These are phyloP conservation scores for Cetoscarus ocellatus DNA, from an alignment of 2,797 vertebrate genomes.

Conservation along the genomic window DNA sequence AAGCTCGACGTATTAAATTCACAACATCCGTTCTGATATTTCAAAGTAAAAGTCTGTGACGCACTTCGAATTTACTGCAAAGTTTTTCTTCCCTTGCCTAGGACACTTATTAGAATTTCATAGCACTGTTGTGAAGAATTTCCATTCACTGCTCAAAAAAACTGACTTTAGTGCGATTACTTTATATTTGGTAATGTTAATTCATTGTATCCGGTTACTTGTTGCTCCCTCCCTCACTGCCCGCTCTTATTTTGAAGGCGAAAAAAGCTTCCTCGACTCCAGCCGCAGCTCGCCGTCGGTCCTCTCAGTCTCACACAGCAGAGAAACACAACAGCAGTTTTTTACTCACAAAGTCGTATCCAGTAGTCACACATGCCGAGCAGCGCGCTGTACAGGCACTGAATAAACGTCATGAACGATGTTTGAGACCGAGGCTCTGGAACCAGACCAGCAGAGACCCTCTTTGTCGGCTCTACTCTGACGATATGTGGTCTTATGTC, in stretches of 20 bases:
- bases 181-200: too few species aligned
- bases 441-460: constrained; percentile 3
- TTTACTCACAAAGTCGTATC: constrained; percentile 78
- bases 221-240: rapidly evolving
- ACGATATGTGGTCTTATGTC: constrained; percentile 72
- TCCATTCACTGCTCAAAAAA: rapidly evolving
- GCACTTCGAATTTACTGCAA: background rate
- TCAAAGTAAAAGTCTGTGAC: constrained; percentile 45
- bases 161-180: too few species aligned
- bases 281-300: constrained; percentile 18
- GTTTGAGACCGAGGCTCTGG: background rate
- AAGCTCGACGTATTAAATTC: background rate
- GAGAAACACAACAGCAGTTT: constrained; percentile 40
- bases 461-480: constrained; percentile 54
- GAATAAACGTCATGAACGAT: constrained; percentile 59
- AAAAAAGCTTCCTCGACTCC: background rate
- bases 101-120: rapidly evolving
- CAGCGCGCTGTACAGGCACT: constrained; percentile 62
- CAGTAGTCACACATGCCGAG: constrained; percentile 73
- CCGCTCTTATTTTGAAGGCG: constrained; percentile 60
- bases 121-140: rapidly evolving
- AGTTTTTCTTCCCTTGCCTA: rapidly evolving
- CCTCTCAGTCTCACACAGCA: constrained; percentile 22
- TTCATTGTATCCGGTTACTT: background rate
- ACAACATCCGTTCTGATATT: constrained; percentile 5